Percentiles rank a stretch among this genome's conserved stretches.
phyloP scores from a whole-genome alignment of 2,888 invertebrate species.

The Polyommatus iphigenia region DNA sequence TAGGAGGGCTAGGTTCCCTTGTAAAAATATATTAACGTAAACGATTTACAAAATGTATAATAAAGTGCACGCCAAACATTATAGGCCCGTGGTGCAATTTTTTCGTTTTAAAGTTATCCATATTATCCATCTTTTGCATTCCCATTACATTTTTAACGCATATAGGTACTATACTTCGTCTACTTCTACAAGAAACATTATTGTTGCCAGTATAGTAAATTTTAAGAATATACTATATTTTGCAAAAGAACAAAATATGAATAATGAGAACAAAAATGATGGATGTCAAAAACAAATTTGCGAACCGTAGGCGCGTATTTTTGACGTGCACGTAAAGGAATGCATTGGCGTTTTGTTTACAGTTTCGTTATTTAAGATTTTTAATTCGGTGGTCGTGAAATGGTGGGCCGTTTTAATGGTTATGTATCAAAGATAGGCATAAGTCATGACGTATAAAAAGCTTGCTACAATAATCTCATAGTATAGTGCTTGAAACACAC shows the following conservation, averaged over 20 bases:
- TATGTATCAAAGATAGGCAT: neutral
- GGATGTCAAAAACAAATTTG: no score
- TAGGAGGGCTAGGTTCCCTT: slow-evolving; percentile 47
- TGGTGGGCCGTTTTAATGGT: neutral
- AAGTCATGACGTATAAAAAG: neutral
- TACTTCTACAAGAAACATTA: neutral
- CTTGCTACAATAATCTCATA: neutral
- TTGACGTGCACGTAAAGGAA: neutral
- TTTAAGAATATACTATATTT: neutral
- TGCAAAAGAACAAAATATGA: neutral
- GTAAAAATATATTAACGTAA: slow-evolving; percentile 38
- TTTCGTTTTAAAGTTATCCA: no score
- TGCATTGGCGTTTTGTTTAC: neutral
- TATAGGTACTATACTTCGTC: neutral
- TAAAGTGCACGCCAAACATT: neutral
- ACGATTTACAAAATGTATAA: slow-evolving; percentile 34
- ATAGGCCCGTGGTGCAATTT: neutral
- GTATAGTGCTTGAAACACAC: neutral
- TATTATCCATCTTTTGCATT: neutral
- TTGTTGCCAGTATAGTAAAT: neutral
- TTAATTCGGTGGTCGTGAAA: neutral
- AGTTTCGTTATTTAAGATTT: neutral
- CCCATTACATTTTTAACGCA: neutral
- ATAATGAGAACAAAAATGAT: neutral
- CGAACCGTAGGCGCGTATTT: neutral